Percentiles rank a stretch among this genome's conserved stretches.
phyloP scores from a whole-genome alignment of 2,113 vertebrate species.

The Lamprologus callipterus region DNA sequence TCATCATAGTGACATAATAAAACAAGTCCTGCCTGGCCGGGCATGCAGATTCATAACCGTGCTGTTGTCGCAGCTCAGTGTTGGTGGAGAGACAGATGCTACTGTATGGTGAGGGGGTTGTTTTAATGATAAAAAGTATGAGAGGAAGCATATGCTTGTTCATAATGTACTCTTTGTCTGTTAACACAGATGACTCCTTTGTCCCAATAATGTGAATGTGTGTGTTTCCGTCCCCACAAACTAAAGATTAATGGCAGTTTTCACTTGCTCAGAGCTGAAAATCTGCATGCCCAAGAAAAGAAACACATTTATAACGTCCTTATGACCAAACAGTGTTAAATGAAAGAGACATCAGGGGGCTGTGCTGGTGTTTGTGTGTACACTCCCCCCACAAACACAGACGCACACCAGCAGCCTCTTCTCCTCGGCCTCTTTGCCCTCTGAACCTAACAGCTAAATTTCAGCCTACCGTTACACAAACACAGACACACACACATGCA shows the following conservation, averaged over 20 bases:
- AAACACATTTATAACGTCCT: neutral
- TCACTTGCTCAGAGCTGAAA: neutral
- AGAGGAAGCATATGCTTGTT: neutral
- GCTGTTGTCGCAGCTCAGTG: neutral
- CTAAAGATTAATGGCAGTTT: neutral
- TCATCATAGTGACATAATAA: neutral
- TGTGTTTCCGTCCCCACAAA: neutral
- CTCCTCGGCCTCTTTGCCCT: constrained; percentile 36
- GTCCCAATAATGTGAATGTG: neutral
- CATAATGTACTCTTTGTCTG: neutral
- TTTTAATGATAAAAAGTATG: neutral
- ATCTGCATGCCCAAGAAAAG: neutral
- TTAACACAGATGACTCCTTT: neutral
- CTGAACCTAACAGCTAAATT: constrained; percentile 58
- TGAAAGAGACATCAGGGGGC: neutral
- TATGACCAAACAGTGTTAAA: neutral
- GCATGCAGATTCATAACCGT: neutral
- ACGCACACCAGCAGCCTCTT: neutral
- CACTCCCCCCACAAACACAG: neutral
- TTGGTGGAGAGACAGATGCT: neutral
- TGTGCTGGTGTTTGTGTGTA: neutral
- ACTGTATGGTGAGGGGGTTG: neutral
- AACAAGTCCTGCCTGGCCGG: neutral
- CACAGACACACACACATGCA: neutral
- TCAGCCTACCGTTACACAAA: constrained; percentile 4